A percentile compares a stretch with the other conserved stretches of the same genome.
phyloP scores from a whole-genome alignment of 2,113 vertebrate genomes.

The Ellobius talpinus region DNA sequence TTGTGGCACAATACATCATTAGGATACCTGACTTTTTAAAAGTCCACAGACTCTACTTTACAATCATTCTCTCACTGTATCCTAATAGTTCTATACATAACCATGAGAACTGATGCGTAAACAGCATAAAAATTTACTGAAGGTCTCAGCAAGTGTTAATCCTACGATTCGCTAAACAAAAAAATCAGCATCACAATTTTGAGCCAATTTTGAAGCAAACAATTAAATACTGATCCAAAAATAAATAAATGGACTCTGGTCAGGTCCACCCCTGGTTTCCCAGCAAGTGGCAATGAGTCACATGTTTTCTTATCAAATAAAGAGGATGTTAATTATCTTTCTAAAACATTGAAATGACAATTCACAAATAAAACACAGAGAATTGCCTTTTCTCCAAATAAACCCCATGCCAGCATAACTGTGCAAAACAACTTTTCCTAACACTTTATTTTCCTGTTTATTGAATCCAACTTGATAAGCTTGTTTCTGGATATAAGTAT shows the following conservation, averaged over 20 bases:
- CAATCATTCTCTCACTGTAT: neutral
- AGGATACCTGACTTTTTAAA: neutral
- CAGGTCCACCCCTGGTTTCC: neutral
- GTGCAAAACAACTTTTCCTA: neutral
- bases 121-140: neutral
- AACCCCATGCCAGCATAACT: neutral
- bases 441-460: neutral
- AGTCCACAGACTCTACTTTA: neutral
- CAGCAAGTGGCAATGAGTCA: neutral
- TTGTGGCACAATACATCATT: neutral
- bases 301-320: slow-evolving; percentile 12
- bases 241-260: neutral
- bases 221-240: neutral
- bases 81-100: neutral
- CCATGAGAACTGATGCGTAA: neutral
- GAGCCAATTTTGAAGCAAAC: neutral
- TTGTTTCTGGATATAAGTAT: neutral
- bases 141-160: neutral
- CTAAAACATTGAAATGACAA: neutral
- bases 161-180: neutral
- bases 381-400: neutral
- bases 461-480: neutral
- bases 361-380: neutral
- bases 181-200: neutral
- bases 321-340: neutral